Conservation (phyloP, 2,888 invertebrate species). For the Trimorus sp. region DNA sequence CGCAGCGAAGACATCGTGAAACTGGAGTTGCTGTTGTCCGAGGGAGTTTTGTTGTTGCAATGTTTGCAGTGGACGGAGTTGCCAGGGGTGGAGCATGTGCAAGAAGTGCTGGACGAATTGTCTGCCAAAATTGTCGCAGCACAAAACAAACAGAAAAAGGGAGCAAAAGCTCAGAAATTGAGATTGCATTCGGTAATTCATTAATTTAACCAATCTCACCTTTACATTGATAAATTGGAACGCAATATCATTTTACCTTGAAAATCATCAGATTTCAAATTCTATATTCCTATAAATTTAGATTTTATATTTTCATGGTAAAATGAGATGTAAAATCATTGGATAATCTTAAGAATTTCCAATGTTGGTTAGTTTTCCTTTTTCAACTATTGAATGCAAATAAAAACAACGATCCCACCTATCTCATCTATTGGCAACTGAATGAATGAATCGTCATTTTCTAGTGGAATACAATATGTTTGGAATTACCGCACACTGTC, state of each 20-base stretch:
- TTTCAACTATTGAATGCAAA: too few relatives aligned
- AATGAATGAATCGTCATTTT: slow-evolving; percentile 15
- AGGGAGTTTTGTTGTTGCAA: slow-evolving; percentile 92
- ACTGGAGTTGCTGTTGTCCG: slow-evolving; percentile 92
- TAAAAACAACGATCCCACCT: too few relatives aligned
- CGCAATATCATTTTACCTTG: neutral
- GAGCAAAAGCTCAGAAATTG: slow-evolving; percentile 95
- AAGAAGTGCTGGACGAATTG: slow-evolving; percentile 90
- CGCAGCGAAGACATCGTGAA: slow-evolving; percentile 90
- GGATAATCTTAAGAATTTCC: too few relatives aligned
- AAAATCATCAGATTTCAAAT: neutral
- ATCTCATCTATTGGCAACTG: neutral
- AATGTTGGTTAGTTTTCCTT: too few relatives aligned
- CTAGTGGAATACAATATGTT: slow-evolving; percentile 95
- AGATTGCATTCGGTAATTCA: slow-evolving; percentile 48
- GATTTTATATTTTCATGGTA: too few relatives aligned
- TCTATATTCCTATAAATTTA: too few relatives aligned
- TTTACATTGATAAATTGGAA: too few relatives aligned
- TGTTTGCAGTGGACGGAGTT: slow-evolving; percentile 89
- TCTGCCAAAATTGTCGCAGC: slow-evolving; percentile 88
- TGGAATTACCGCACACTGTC: slow-evolving; percentile 90
- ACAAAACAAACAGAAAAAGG: slow-evolving; percentile 89
- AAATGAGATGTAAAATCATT: too few relatives aligned
- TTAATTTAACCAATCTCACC: neutral
- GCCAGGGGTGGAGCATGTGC: slow-evolving; percentile 89